Base-by-base conservation (phyloP, 2,797 vertebrate species). In the Xenopus petersii region DNA sequence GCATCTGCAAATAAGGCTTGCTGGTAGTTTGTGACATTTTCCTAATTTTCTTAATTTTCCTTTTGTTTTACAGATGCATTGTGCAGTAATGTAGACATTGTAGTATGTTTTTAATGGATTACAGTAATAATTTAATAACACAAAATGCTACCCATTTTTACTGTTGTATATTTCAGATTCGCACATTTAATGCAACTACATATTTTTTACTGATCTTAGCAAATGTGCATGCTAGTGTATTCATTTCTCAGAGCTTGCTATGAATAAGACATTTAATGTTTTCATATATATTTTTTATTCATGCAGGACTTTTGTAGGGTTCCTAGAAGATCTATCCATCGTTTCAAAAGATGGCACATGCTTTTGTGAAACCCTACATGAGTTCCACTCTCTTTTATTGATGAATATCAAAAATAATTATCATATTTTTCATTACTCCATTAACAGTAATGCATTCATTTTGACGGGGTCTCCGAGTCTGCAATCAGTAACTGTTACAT, bases 351-450 rank as follows among this genome's bases (percentile, higher is more conserved):
- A 70, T 66, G 62, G 71, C 61, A 73, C 68, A 54, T 73, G 71
- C 55, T 73, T 58, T 74, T 74, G 60, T 73, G 42, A 74, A 78
- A 83, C 75, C 69, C 54, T 68, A 77, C 67, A 77, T 70, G 76
- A 80, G 2, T 71, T 65, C 42, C 67, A n/a, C 55, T 81, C 80
- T 73, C 67, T 83, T 74, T 80, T 76, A 75, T 77, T 83, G 75
- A 75, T 81, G 73, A 81, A 82, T 79, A 79, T 79, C 77, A 11
- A 24, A 73, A 79, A 81, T 80, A 81, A 81, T 56, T 16, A 82
- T 82, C 80, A 80, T 77, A 49, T 87, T 81, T 83, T 86, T 87
- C 79, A 75, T 84, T 75, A 77, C 51, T 73, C 49, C 82, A 58
- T 83, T 75, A 81, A 83, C 76, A 48, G 12, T 81, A 82, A 84